Evolutionary conservation across 2,113 vertebrate genomes (phyloP).

Genomic region (Merops nubicus): DNA sequence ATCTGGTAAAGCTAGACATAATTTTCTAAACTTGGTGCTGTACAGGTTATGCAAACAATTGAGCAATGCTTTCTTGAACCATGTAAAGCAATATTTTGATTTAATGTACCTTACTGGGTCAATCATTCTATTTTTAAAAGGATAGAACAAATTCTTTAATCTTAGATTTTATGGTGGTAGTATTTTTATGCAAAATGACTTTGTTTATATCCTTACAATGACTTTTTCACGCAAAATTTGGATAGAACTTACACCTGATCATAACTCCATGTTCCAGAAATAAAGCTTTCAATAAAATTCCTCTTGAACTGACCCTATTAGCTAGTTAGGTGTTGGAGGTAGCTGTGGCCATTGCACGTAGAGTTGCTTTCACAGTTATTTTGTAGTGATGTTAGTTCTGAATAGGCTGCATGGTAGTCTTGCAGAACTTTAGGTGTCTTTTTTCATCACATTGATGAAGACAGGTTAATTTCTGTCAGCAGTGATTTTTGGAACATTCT

Average conservation of each 20-base stretch:
- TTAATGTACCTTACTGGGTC: neutral
- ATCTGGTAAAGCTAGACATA: neutral
- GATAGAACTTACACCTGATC: neutral
- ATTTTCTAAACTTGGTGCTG: neutral
- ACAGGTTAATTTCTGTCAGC: neutral
- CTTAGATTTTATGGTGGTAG: neutral
- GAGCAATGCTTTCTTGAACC: neutral
- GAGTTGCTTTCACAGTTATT: neutral
- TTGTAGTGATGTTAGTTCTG: neutral
- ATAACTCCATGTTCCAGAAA: neutral
- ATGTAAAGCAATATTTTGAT: neutral
- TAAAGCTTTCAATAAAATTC: neutral
- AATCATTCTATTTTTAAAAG: neutral
- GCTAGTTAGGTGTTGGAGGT: neutral
- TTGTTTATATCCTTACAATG: neutral
- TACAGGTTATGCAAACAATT: neutral
- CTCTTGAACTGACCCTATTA: neutral
- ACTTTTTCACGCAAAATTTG: neutral
- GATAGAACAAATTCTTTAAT: neutral
- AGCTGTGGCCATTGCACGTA: neutral
- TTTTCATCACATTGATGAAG: neutral
- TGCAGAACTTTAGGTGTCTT: neutral
- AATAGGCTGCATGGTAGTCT: neutral
- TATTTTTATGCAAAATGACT: neutral
- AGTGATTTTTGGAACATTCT: neutral